Base-by-base conservation (phyloP, 2,113 vertebrate genomes). In the Sapayoa aenigma region DNA sequence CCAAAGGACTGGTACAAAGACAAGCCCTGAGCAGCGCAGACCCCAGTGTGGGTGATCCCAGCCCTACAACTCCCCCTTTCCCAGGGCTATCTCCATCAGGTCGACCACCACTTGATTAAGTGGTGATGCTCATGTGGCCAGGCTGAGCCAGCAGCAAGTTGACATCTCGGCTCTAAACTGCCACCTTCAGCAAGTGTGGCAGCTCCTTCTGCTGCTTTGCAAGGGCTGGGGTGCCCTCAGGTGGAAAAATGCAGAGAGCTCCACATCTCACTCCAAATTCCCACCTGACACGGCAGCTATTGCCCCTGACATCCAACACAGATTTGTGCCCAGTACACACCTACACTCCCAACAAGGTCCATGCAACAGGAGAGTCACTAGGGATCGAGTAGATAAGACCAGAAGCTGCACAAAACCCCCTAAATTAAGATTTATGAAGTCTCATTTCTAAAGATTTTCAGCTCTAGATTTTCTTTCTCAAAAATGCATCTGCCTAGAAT, bases 211-310 rank as follows among this genome's bases (percentile, higher is more conserved):
- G 56, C 71, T 91, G n/a, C 46, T 93, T 77, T 3, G 0, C 62
- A 89, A 79, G 63, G 63, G 46, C 62, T 94, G 82, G 77, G 59
- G 92, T 90, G 94, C 95, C 96, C 96, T 96, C 96, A 89, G 72
- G 94, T 95, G 97, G 97, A 75, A 89, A 95, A 84, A 93, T 6
- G 63, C 44, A 91, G 92, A 58, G 18, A 3, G 27, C 88, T 76
- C 24, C 76, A 11, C 2, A 2, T n/a, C 28, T 77, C 5, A 0
- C 41, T 80, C 49, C 59, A 69, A 37, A 47, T 35, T 63, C 63
- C 58, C 52, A 49, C 20, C 23, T 77, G 27, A 56, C 9, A 2
- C 0, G 0, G 41, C 46, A 71, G 35, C 33, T 59, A 67, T 14
- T 42, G 39, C 13, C 30, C 23, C 28, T 41, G 44, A 52, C 52